Evolutionary conservation across 2,113 vertebrate species (phyloP), one percentile per base, ranked within the genome.

Genomic region (Brachyhypopomus gauderio): DNA sequence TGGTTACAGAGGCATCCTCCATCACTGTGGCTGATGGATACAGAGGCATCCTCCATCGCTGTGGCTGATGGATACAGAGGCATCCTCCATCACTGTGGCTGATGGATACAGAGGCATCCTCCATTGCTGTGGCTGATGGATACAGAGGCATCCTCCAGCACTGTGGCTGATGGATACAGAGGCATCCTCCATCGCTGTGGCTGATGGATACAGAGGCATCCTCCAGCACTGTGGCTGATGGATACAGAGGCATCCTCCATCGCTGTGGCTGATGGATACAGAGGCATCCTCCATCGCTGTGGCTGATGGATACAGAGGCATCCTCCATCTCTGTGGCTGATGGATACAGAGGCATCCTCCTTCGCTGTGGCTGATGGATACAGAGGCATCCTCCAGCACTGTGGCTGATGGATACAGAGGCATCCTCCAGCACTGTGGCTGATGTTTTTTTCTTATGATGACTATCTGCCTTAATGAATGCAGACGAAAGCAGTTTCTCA

Each of bases 401-500:
- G 30, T 30, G 30, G 30, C 64, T 45, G 23, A 56, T 27, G 5
- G 69, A 85, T 81, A 80, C 59, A 80, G 30, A 78, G 59, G 36
- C 27, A 9, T 48, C 30, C 73, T 82, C 82, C 64, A 45, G 2
- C 64, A 16, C 34, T 45, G 12, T 30, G 63, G 72, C 72, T 62
- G 60, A n/a, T 25, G 77, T 58, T 86, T 77, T 77, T 56, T 52
- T 81, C 75, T 83, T 74, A 75, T 67, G 75, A 82, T 82, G 60
- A 48, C 63, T 70, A 79, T 83, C 78, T 72, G 27, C 38, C 48
- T 38, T 79, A 71, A 80, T 79, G 85, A 72, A 79, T 83, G 56
- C 41, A 80, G 77, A 87, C 79, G 25, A 30, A 83, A 73, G 81
- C 77, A 45, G 62, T 84, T 84, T 56, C 25, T 88, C 73, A 85